Evolutionary conservation across 2,888 invertebrate species (phyloP).

Genomic region (Ditylenchus weischeri): DNA sequence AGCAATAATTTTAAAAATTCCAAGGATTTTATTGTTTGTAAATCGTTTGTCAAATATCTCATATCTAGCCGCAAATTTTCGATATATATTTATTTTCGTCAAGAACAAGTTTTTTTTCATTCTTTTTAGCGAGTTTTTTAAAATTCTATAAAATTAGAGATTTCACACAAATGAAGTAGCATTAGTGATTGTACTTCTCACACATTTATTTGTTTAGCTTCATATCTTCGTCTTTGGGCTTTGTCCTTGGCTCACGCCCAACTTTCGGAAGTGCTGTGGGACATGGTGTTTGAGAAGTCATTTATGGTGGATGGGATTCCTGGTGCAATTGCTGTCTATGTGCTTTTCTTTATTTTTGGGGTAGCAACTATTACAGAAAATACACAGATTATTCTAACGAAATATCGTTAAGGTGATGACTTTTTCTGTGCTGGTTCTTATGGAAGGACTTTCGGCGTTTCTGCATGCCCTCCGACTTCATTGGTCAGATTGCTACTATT

Average conservation of each 20-base stretch:
- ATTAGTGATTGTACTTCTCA: no score
- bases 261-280: conserved; percentile 57
- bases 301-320: conserved; percentile 63
- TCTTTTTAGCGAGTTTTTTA: no score
- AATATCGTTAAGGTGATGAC: conserved; percentile 67
- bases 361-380: conserved; percentile 20
- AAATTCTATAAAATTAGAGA: no score
- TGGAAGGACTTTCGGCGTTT: conserved; percentile 99
- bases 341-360: conserved; percentile 87
- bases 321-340: conserved; percentile 66
- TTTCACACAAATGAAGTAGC: no score
- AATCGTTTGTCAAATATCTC: no score
- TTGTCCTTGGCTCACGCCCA: conserved; percentile 56
- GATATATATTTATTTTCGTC: no score
- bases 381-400: no score
- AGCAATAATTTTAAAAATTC: no score
- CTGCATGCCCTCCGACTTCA: conserved; percentile 94
- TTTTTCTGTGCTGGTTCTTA: conserved; percentile 76
- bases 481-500: conserved; percentile 66
- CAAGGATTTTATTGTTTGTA: no score
- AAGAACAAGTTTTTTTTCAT: no score
- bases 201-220: conserved; percentile 63
- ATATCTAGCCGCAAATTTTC: no score
- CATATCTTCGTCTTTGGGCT: conserved; percentile 58
- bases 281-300: conserved; percentile 38